These are phyloP conservation scores for Lymantria dispar DNA, from an alignment of 2,888 invertebrate genomes.

Conservation along the genomic window DNA sequence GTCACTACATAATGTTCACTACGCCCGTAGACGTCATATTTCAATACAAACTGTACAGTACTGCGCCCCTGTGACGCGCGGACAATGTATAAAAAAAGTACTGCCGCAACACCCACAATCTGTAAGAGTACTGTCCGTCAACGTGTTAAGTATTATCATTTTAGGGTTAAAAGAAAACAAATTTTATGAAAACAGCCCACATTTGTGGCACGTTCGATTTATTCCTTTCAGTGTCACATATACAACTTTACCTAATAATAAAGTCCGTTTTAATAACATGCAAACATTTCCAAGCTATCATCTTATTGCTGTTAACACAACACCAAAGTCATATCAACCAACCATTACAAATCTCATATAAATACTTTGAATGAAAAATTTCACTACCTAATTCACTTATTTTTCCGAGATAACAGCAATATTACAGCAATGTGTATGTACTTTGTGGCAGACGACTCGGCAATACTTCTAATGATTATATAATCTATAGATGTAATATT, in stretches of 20 bases:
- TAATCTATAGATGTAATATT: no score
- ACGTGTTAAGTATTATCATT: no score
- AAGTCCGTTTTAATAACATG: constrained; percentile 51
- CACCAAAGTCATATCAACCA: constrained; percentile 16
- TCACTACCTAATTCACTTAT: background rate
- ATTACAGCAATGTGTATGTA: background rate
- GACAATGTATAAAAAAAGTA: no score
- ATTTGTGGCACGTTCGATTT: constrained; percentile 73
- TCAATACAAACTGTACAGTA: no score
- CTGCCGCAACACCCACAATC: no score
- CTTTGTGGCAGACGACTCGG: background rate
- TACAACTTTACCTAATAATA: constrained; percentile 51
- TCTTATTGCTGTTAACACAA: constrained; percentile 32
- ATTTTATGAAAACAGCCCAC: constrained; percentile 65
- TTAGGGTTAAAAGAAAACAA: constrained; percentile 1
- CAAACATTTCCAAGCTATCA: constrained; percentile 39
- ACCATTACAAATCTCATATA: constrained; percentile 11
- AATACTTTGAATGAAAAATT: background rate
- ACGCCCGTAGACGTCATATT: no score
- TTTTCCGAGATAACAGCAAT: background rate
- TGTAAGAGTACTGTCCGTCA: no score
- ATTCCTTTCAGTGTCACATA: constrained; percentile 64
- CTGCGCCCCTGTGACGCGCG: no score
- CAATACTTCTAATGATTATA: no score
- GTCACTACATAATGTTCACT: no score